A percentile compares a stretch with the other conserved stretches of the same genome.
These are phyloP conservation scores for Mesocentrotus franciscanus DNA, from an alignment of 53 echinoderm and acorn worm species.

Conservation along the genomic window DNA sequence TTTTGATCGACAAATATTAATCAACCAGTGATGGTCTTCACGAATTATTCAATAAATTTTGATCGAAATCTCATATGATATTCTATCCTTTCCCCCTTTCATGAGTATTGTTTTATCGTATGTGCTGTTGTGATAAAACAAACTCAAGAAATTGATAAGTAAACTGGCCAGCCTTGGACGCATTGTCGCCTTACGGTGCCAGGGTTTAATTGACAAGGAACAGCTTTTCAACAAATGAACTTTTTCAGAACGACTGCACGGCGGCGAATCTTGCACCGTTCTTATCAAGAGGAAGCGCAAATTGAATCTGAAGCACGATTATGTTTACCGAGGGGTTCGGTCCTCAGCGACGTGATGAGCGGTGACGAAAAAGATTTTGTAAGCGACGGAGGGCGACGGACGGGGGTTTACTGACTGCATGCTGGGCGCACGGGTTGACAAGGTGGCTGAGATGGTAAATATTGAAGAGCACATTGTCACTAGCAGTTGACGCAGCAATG, in stretches of 20 bases:
- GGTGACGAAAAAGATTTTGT: neutral
- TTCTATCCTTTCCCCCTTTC: neutral
- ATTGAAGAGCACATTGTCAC: neutral
- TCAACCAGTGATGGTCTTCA: neutral
- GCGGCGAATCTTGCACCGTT: neutral
- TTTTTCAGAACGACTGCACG: neutral
- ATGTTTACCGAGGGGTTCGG: neutral
- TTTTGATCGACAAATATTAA: conserved; percentile 24
- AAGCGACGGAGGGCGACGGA: neutral
- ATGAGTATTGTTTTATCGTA: neutral
- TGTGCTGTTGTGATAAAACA: neutral
- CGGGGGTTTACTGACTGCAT: neutral
- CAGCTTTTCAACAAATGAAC: neutral
- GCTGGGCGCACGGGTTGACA: neutral
- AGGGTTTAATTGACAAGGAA: neutral
- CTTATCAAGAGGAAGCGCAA: neutral
- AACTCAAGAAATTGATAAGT: neutral
- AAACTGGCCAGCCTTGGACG: neutral
- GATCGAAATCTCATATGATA: neutral
- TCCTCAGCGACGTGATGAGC: neutral
- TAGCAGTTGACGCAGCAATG: neutral
- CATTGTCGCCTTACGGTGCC: neutral
- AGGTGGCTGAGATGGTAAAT: neutral
- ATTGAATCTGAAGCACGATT: neutral
- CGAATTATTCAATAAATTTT: neutral